Evolutionary conservation across 2,113 vertebrate genomes (phyloP).

Genomic region (Tupaia chinensis): DNA sequence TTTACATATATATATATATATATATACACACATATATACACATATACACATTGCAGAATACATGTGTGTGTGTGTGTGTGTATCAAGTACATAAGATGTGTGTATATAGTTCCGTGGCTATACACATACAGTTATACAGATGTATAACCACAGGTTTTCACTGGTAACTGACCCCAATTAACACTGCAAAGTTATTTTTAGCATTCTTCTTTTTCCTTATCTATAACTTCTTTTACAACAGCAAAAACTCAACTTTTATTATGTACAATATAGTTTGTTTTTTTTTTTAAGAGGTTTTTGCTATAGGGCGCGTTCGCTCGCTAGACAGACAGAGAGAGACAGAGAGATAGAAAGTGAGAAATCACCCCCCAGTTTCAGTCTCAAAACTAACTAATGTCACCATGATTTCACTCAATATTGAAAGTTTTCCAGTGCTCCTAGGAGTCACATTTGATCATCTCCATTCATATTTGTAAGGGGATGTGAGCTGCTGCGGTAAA

Average conservation of each 20-base stretch:
- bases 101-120: too few relatives aligned
- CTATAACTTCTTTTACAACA: conserved; percentile 16
- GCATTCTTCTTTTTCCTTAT: not conserved
- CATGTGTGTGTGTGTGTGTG: not conserved
- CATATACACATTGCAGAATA: too few relatives aligned
- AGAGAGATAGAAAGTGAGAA: too few relatives aligned
- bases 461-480: not conserved
- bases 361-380: not conserved
- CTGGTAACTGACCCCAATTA: not conserved
- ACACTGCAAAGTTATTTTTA: not conserved
- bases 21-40: too few relatives aligned
- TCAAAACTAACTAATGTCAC: not conserved
- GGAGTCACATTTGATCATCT: not conserved
- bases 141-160: not conserved
- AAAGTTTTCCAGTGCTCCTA: not conserved
- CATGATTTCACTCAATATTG: not conserved
- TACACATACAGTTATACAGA: not conserved
- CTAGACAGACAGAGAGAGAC: too few relatives aligned
- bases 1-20: too few relatives aligned
- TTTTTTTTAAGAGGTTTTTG: too few relatives aligned
- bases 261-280: not conserved
- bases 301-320: too few relatives aligned
- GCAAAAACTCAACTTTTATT: not conserved
- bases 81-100: not conserved
- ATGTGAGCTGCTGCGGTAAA: not conserved